phyloP scores from a whole-genome alignment of 1,140 invertebrate species.

The Solenopsis fugax region DNA sequence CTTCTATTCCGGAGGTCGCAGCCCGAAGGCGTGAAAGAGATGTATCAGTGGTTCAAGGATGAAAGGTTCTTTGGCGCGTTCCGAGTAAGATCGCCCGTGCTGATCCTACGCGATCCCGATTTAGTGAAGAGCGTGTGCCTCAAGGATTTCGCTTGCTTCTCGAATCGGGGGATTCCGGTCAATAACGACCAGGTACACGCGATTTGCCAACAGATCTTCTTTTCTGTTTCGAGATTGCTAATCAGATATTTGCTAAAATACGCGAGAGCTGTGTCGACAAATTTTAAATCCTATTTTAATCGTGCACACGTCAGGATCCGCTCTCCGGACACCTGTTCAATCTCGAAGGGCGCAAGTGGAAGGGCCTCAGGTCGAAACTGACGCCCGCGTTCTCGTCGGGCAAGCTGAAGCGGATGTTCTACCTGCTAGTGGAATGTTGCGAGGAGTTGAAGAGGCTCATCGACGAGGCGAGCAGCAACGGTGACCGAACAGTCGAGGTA shows the following conservation, averaged over 20 bases:
- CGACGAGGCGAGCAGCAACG: slow-evolving; percentile 31
- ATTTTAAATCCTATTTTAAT: neutral
- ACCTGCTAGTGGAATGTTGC: slow-evolving; percentile 84
- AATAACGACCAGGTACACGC: slow-evolving; percentile 76
- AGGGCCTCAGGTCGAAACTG: slow-evolving; percentile 85
- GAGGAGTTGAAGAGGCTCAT: slow-evolving; percentile 78
- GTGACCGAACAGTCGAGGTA: slow-evolving; percentile 71
- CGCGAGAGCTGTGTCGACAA: neutral
- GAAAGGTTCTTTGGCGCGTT: slow-evolving; percentile 85
- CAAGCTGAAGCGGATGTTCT: slow-evolving; percentile 87
- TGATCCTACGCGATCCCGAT: slow-evolving; percentile 86
- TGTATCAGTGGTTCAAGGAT: slow-evolving; percentile 84
- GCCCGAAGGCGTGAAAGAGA: slow-evolving; percentile 79
- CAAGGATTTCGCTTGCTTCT: slow-evolving; percentile 87
- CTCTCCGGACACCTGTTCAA: slow-evolving; percentile 83
- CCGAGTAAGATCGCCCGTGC: slow-evolving; percentile 83
- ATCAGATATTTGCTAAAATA: neutral
- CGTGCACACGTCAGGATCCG: slow-evolving; percentile 71
- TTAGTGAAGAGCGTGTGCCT: slow-evolving; percentile 85
- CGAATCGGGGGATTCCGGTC: slow-evolving; percentile 83
- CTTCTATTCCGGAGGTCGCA: slow-evolving; percentile 80
- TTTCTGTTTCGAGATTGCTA: neutral
- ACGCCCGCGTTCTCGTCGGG: slow-evolving; percentile 87
- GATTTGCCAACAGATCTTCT: neutral
- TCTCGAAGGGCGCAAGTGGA: slow-evolving; percentile 86